phyloP scores from a whole-genome alignment of 2,113 vertebrate species.

The Elgaria multicarinata region DNA sequence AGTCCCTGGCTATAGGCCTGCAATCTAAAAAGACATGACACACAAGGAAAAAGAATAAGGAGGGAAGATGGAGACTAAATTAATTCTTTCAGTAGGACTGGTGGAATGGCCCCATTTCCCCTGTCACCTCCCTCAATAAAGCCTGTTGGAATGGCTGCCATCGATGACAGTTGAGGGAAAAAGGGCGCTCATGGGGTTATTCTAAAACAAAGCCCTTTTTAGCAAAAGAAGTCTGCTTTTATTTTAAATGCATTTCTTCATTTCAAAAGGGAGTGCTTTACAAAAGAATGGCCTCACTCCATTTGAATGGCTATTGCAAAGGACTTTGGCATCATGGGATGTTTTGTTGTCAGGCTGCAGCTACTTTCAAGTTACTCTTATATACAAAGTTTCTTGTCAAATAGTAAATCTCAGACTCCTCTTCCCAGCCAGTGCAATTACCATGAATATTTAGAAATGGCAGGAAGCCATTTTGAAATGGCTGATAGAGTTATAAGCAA shows the following conservation, averaged over 20 bases:
- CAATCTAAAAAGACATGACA: no score
- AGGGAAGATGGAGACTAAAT: no score
- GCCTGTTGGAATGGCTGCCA: no score
- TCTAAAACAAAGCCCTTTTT: not conserved
- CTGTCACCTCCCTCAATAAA: no score
- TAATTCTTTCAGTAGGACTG: no score
- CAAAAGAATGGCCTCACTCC: not conserved
- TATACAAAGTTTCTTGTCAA: not conserved
- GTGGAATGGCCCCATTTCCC: no score
- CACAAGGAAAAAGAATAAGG: no score
- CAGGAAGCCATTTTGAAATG: not conserved
- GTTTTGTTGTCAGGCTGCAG: not conserved
- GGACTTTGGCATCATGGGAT: not conserved
- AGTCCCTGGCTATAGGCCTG: no score
- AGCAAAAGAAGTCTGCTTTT: not conserved
- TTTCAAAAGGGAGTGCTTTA: not conserved
- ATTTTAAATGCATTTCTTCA: not conserved
- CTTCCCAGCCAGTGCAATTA: not conserved
- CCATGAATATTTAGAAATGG: constrained; percentile 3
- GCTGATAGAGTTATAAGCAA: constrained; percentile 9
- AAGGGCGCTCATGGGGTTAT: not conserved
- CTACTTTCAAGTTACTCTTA: not conserved
- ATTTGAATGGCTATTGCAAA: not conserved
- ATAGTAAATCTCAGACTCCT: not conserved
- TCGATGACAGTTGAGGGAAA: no score